Conservation (phyloP, 2,113 vertebrate genomes). For the Scomber scombrus region DNA sequence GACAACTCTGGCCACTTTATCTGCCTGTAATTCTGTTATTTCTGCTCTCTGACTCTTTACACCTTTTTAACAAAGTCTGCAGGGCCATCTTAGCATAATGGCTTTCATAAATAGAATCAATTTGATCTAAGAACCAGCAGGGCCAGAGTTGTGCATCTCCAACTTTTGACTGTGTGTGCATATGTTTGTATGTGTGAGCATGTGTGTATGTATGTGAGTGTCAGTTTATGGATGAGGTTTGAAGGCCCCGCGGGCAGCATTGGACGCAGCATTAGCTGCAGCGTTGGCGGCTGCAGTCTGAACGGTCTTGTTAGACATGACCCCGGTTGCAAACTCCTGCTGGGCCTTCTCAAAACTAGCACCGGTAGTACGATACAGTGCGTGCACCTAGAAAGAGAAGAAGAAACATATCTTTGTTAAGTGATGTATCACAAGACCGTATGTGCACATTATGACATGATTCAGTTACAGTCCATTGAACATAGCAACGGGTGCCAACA, state of each 20-base stretch:
- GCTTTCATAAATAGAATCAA: constrained; percentile 50
- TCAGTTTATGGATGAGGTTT: constrained; percentile 82
- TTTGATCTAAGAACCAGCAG: constrained; percentile 48
- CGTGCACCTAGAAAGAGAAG: constrained; percentile 89
- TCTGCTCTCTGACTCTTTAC: constrained; percentile 8
- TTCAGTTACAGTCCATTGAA: not conserved
- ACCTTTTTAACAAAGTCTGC: constrained; percentile 33
- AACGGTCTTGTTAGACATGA: constrained; percentile 99
- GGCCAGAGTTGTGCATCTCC: constrained; percentile 69
- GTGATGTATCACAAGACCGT: not conserved
- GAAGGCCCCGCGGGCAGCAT: constrained; percentile 93
- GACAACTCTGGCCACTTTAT: constrained; percentile 56
- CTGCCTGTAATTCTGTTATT: constrained; percentile 4
- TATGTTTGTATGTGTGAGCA: constrained; percentile 26
- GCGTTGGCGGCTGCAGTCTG: constrained; percentile 96
- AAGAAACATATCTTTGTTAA: not conserved
- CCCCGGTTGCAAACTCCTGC: constrained; percentile 97
- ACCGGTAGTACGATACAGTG: constrained; percentile 95
- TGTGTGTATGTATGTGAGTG: constrained; percentile 8
- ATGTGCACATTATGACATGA: not conserved
- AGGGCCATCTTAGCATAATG: constrained; percentile 20
- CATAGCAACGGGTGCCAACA: not conserved
- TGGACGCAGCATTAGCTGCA: constrained; percentile 86
- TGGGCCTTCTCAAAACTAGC: constrained; percentile 99
- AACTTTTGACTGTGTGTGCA: constrained; percentile 33